A percentile compares a stretch with the other conserved stretches of the same genome.
phyloP scores from a whole-genome alignment of 2,113 vertebrate species.

The Sphaerodactylus townsendi region DNA sequence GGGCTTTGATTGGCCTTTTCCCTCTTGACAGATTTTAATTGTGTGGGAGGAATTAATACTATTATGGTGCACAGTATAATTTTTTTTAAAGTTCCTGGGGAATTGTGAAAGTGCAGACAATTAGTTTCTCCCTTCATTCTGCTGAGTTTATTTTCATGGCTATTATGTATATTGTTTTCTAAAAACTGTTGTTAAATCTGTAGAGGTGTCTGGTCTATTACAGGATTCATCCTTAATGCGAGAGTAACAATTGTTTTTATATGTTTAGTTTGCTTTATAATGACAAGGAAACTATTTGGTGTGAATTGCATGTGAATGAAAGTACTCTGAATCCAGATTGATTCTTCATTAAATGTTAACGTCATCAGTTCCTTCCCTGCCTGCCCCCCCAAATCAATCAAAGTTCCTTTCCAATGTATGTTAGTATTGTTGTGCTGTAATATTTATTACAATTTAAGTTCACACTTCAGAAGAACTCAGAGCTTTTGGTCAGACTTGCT shows the following conservation, averaged over 20 bases:
- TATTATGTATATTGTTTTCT: background rate
- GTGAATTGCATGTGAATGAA: background rate
- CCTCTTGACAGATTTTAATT: background rate
- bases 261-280: conserved; percentile 13
- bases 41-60: background rate
- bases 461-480: conserved; percentile 18
- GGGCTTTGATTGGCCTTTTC: background rate
- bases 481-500: conserved; percentile 40
- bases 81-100: conserved; percentile 6
- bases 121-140: background rate
- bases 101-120: conserved; percentile 8
- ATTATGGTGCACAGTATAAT: background rate
- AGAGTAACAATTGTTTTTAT: background rate
- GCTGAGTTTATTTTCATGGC: background rate
- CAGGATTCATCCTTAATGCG: conserved; percentile 9
- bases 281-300: background rate
- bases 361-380: background rate
- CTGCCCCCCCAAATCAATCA: background rate
- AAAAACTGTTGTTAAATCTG: conserved; percentile 26
- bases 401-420: background rate
- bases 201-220: background rate
- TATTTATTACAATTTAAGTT: conserved; percentile 43
- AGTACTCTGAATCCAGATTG: background rate
- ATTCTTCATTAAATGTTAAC: conserved; percentile 12
- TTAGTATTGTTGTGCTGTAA: conserved; percentile 11